Evolutionary conservation across 1,140 invertebrate species (phyloP).

Genomic region (Lepidurus arcticus): DNA sequence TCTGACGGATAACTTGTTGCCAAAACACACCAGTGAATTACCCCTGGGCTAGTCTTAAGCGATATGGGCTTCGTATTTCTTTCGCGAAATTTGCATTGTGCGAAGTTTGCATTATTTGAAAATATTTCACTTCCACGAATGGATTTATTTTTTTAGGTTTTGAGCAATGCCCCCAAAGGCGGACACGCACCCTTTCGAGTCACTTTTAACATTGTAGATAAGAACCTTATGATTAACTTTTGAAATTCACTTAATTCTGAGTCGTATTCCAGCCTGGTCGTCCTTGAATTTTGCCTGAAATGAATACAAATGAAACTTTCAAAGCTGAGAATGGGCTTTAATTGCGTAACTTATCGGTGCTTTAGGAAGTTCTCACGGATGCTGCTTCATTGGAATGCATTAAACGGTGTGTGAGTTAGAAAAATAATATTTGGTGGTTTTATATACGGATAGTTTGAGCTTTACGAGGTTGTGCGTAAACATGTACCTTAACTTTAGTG

Average conservation of each 20-base stretch:
- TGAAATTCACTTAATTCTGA: not conserved
- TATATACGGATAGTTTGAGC: not conserved
- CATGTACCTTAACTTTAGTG: constrained; percentile 25
- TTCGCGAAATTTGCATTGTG: not conserved
- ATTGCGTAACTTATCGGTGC: not conserved
- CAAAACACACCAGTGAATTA: no score
- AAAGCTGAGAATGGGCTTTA: no score
- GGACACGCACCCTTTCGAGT: not conserved
- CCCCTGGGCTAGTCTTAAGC: no score
- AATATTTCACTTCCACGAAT: not conserved
- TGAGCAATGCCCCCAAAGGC: no score
- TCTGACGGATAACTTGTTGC: no score
- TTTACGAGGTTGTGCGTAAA: not conserved
- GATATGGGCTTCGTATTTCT: no score
- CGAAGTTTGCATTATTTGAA: not conserved
- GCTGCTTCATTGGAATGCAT: not conserved
- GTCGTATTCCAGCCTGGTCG: constrained; percentile 11
- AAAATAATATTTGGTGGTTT: not conserved
- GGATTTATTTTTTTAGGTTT: no score
- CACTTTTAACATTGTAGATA: not conserved
- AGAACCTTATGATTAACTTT: not conserved
- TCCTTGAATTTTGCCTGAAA: not conserved
- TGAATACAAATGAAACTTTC: not conserved
- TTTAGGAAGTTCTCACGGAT: not conserved
- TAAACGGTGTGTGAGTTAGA: not conserved